phyloP scores from a whole-genome alignment of 2,888 invertebrate species.

The Thysanoteuthis rhombus region DNA sequence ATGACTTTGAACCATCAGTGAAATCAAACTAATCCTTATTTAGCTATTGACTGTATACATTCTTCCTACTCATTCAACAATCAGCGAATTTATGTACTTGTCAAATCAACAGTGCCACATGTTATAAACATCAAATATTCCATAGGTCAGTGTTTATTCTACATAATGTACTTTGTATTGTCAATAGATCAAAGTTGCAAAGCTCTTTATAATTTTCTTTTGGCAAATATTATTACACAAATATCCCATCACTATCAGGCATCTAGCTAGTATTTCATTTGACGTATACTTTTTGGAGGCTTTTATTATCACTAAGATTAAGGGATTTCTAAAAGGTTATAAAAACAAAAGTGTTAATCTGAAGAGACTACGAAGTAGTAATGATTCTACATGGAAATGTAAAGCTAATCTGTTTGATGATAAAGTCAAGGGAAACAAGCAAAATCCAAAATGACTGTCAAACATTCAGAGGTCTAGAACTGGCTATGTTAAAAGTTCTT shows the following conservation, averaged over 20 bases:
- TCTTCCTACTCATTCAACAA: background rate
- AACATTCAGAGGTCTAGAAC: background rate
- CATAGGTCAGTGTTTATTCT: background rate
- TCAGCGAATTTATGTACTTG: too few species aligned
- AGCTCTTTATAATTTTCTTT: background rate
- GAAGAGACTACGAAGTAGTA: background rate
- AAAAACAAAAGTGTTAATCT: background rate
- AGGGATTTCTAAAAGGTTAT: background rate
- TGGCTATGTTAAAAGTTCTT: background rate
- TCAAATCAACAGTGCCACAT: background rate
- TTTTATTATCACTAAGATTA: background rate
- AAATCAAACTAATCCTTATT: background rate
- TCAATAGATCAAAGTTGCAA: background rate
- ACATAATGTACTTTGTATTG: background rate
- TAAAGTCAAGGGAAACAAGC: background rate
- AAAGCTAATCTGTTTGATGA: background rate
- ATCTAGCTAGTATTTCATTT: background rate
- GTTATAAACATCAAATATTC: background rate
- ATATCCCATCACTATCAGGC: background rate
- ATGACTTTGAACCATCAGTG: background rate
- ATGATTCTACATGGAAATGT: background rate
- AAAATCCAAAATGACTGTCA: background rate
- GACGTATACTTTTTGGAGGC: background rate
- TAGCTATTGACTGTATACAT: background rate
- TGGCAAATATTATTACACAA: background rate